Conservation (phyloP, 2,888 invertebrate species). For the Scaptomyza polygonia region DNA sequence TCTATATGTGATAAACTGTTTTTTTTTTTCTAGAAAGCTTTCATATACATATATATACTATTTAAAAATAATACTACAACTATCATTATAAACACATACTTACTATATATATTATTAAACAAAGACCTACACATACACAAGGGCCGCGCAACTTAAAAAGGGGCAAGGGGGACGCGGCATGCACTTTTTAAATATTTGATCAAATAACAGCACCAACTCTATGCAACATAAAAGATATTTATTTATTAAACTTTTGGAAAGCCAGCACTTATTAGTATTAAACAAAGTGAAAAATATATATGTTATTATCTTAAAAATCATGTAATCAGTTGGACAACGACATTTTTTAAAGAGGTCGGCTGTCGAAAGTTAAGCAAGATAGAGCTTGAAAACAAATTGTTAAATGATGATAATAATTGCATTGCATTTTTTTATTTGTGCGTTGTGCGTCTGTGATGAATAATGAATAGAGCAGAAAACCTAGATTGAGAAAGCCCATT, state of each 20-base stretch:
- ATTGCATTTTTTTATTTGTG: constrained; percentile 63
- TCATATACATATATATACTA: constrained; percentile 61
- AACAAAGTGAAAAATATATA: constrained; percentile 13
- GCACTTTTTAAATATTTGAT: constrained; percentile 50
- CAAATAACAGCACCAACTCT: constrained; percentile 22
- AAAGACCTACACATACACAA: constrained; percentile 20
- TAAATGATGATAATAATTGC: constrained; percentile 76
- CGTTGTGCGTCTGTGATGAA: constrained; percentile 77
- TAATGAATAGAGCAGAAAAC: constrained; percentile 62
- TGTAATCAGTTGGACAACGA: constrained; percentile 33
- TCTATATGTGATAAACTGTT: constrained; percentile 78
- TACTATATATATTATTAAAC: constrained; percentile 11
- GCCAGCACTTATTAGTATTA: constrained; percentile 52
- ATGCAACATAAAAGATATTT: constrained; percentile 11
- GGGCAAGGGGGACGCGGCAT: constrained; percentile 45
- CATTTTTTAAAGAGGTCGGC: constrained; percentile 20
- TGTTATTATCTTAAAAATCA: constrained; percentile 4
- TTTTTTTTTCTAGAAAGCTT: constrained; percentile 80
- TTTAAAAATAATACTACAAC: constrained; percentile 39
- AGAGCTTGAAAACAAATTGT: constrained; percentile 75
- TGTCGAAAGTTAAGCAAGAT: constrained; percentile 43
- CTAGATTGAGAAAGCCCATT: constrained; percentile 51
- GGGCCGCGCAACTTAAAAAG: constrained; percentile 47
- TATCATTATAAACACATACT: constrained; percentile 17
- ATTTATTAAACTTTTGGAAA: constrained; percentile 44